Evolutionary conservation across 2,113 vertebrate genomes (phyloP), one percentile per base, ranked within the genome.

Genomic region (Megalops atlanticus): DNA sequence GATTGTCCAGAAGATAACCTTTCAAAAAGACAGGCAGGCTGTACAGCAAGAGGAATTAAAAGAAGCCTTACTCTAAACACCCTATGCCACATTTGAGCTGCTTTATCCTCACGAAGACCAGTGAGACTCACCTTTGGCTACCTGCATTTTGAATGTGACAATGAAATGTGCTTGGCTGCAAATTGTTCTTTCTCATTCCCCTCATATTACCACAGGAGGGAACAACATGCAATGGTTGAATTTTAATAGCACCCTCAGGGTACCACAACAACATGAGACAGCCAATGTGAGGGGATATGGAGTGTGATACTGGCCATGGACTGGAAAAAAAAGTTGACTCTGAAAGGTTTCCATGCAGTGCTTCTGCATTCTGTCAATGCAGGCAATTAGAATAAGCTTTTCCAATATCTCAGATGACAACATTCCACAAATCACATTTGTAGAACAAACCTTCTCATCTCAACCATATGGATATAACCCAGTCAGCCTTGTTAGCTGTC

Each of bases 241-340:
- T 70, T 80, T 72, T 64, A 75, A 74, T 49, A 31, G 49, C 49
- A 41, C 68, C 72, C 78, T 18, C 49, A 35, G n/a, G 77, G 18
- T 74, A 18, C 40, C 14, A 24, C 33, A 80, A 18, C 31, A 74
- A 52, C 43, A 58, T 36, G 35, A 71, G 70, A 69, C 73, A 39
- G 72, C 40, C 80, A 81, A 41, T 80, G 40, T 36, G 14, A 78
- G 21, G 16, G 45, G 80, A 84, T 82, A 80, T 79, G 70, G 82
- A 52, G 64, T 45, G 15, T 78, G 41, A 54, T 71, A 76, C 83
- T 73, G 21, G 47, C 77, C 77, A 81, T 36, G 69, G 79, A 10
- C 45, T 70, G 54, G 74, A 64, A 76, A 72, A 75, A 76, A 39
- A 11, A 31, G 70, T 49, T 83, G 43, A 81, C 79, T 43, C 33